A percentile compares a stretch with the other conserved stretches of the same genome.
Conservation (phyloP, 2,888 invertebrate species). For the Drosophila melanocephala region DNA sequence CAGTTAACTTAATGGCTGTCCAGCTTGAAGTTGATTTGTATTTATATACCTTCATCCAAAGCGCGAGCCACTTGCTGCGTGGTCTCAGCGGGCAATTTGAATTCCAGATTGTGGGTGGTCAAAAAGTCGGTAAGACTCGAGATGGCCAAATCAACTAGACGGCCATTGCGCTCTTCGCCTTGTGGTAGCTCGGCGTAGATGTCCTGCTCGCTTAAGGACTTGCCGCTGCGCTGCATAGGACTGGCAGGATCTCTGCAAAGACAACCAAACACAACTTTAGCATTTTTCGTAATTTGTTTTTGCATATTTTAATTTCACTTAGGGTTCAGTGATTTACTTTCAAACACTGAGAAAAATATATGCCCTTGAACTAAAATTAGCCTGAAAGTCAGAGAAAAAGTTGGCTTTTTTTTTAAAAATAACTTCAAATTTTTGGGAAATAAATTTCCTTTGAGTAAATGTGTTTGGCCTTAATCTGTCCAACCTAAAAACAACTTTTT, state of each 20-base stretch:
- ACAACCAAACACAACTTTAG: constrained; percentile 28
- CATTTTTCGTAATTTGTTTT: not conserved
- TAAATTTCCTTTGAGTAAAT: not conserved
- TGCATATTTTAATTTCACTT: constrained; percentile 10
- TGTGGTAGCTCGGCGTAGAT: constrained; percentile 86
- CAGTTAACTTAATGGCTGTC: not conserved
- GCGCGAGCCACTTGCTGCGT: constrained; percentile 89
- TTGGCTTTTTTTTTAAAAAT: not conserved
- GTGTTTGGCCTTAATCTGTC: not conserved
- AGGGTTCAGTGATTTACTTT: constrained; percentile 19
- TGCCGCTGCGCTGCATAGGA: constrained; percentile 82
- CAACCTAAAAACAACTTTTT: not conserved
- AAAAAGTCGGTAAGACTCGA: constrained; percentile 87
- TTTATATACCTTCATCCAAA: constrained; percentile 91
- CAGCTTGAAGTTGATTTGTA: not conserved
- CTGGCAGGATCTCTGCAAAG: constrained; percentile 83
- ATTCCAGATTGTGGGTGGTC: constrained; percentile 88
- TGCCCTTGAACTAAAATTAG: not conserved
- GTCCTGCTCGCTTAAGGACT: constrained; percentile 86
- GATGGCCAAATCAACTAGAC: constrained; percentile 87
- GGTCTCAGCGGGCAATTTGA: constrained; percentile 90
- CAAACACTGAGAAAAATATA: not conserved
- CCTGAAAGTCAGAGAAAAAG: fast-evolving
- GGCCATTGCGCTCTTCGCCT: constrained; percentile 86
- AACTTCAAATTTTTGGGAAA: not conserved